Base-by-base conservation (phyloP, 1,140 invertebrate genomes). In the Scaptomyza pallida region DNA sequence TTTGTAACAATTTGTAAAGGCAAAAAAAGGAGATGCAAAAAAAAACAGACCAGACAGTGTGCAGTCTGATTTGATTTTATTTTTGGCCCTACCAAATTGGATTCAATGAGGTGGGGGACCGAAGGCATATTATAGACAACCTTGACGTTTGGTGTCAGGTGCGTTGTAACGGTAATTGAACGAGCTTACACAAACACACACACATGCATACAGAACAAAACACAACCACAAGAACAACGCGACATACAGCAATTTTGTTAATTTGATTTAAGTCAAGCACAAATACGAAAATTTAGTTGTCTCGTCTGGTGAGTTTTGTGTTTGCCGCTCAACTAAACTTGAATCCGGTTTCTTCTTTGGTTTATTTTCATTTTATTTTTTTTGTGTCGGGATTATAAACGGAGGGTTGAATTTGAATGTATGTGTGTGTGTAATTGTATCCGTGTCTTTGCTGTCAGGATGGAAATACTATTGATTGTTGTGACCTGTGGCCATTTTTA, bases 1-100 rank as follows among this genome's bases (percentile, higher is more conserved):
- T 81, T 81, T 82, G 78, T 81, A 82, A 82, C 74, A 82, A 69
- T 78, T 81, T 81, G 78, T 68, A 62, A 56, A 19, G 21, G 35
- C 55, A 35, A 56, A 62, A 56, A 62, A 63, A 70, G 67, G 60
- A 70, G 67, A 70, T 70, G 60, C 60, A 63, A 70, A 70, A 55
- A 63, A 70, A 70, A 55, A 63, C 9, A 9, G 60, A 51, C 67
- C 67, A 63, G 67, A 52, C 62, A n/a, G n/a, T 40, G 54, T 60
- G 48, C 67, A 62, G 16, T 51, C 16, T 17, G 8, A 12, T 52
- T 35, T 6, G 6, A 37, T 65, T 59, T 72, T 52, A 59, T 70
- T 71, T 64, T 71, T 64, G 61, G 61, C 30, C 40, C 40, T 33
- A 59, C 23, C 33, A 54, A 60, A 67, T 72, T 60, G 16, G 40